Evolutionary conservation across 2,888 invertebrate genomes (phyloP), one percentile per base, ranked within the genome.

Genomic region (Dynastes grantii): DNA sequence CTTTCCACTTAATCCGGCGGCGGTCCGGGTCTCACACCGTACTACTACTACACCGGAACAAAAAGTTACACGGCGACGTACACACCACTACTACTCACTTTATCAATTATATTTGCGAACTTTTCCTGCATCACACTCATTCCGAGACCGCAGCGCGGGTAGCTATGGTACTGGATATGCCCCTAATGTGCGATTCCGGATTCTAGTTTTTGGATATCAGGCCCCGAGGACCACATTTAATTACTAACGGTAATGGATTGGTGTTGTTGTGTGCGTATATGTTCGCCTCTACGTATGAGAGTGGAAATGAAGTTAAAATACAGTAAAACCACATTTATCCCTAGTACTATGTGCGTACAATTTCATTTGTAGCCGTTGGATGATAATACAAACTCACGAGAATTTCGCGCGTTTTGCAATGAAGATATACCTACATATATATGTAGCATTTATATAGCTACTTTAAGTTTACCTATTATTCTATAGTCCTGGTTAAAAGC

Each of bases 41-140:
- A 58, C 55, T 58, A 58, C 29, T 32, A 63, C 63, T 80, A 82
- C 81, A 81, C 80, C 81, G 81, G 81, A 83, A 84, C 82, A 85
- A 85, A 85, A 85, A 84, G 82, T 84, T 84, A 61, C 49, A 75
- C 61, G 61, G 45, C 40, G n/a, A 55, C 71, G 45, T n/a, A 63
- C 40, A 75, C 61, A 61, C n/a, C 61, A 55, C 73, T 58, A 73
- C 58, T 83, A 84, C 82, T 82, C 84, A 84, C 84, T 85, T 85
- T 85, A 85, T 86, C 86, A 86, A 86, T 86, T 86, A 86, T 61
- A 61, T 75, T 85, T 84, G 77, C 75, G 80, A 71, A 71, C 78
- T 80, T 81, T 81, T 81, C 81, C 78, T 67, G 67, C 37, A 63
- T 67, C 64, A 64, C 73, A 64, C 51, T 65, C 45, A 68, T 77